Conservation (phyloP, 2,797 vertebrate species). For the Pseudotriccus pelzelni region DNA sequence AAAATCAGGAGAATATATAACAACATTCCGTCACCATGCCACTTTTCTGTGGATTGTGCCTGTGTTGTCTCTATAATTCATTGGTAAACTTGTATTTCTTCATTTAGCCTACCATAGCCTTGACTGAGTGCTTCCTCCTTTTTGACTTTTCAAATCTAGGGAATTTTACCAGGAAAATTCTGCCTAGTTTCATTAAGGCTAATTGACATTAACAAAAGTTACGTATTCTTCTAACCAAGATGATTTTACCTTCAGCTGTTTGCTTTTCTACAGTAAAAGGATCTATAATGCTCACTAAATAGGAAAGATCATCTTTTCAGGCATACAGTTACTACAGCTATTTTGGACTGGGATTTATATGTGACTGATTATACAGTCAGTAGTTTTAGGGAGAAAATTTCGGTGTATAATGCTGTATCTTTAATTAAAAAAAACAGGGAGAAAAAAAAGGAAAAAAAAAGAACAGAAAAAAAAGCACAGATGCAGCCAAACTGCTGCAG, state of each 20-base stretch:
- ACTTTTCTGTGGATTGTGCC: neutral
- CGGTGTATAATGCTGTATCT: neutral
- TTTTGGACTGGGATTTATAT: neutral
- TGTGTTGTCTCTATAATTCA: neutral
- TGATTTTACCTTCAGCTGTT: neutral
- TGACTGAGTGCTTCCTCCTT: neutral
- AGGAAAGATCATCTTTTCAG: neutral
- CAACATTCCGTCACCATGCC: accelerated
- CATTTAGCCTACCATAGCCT: neutral
- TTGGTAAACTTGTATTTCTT: neutral
- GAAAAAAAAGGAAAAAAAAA: neutral
- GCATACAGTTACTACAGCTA: neutral
- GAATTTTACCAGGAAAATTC: neutral
- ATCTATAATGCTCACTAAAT: neutral
- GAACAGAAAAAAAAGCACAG: accelerated
- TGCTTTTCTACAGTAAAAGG: neutral
- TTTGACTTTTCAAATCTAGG: neutral
- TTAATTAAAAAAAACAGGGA: neutral
- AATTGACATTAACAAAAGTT: neutral
- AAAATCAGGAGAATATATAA: neutral
- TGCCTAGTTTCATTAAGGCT: neutral
- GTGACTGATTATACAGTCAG: neutral
- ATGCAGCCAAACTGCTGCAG: neutral
- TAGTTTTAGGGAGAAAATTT: neutral
- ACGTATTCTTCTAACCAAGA: neutral